phyloP scores from a whole-genome alignment of 2,888 invertebrate species.

The Crepidodera aurea region DNA sequence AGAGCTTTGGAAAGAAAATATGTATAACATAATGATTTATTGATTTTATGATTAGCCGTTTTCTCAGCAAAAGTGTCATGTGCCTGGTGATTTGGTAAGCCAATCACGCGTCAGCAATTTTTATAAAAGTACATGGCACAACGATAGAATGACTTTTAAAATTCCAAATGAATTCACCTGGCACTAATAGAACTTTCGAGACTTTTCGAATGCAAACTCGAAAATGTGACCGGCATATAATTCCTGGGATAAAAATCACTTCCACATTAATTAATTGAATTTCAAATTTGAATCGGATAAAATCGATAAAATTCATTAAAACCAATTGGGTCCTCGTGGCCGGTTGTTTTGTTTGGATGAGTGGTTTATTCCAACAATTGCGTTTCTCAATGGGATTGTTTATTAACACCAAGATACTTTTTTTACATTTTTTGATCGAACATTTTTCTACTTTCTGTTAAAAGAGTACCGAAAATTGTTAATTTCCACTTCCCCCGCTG shows the following conservation, averaged over 20 bases:
- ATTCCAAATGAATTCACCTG: constrained; percentile 44
- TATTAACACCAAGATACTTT: too few species aligned
- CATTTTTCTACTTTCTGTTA: too few species aligned
- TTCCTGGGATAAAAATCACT: not conserved
- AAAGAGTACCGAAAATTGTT: too few species aligned
- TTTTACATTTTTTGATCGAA: too few species aligned
- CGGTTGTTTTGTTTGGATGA: too few species aligned
- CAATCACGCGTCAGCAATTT: constrained; percentile 51
- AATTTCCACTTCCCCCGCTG: too few species aligned
- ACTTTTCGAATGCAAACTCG: constrained; percentile 3
- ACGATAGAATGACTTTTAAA: constrained; percentile 37
- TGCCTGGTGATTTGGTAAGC: constrained; percentile 45
- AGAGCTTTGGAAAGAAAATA: not conserved
- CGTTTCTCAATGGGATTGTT: too few species aligned
- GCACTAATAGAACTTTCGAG: constrained; percentile 36
- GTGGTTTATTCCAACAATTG: too few species aligned
- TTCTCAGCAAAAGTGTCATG: constrained; percentile 45
- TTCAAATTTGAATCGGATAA: too few species aligned
- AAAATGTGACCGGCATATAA: constrained; percentile 29
- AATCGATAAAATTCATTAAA: too few species aligned
- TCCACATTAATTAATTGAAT: too few species aligned
- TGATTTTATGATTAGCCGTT: constrained; percentile 51
- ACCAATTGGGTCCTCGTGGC: too few species aligned
- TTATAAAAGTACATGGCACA: constrained; percentile 38
- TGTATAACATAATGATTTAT: constrained; percentile 33